Conservation (phyloP, 2,797 vertebrate genomes). For the Otus scops region DNA sequence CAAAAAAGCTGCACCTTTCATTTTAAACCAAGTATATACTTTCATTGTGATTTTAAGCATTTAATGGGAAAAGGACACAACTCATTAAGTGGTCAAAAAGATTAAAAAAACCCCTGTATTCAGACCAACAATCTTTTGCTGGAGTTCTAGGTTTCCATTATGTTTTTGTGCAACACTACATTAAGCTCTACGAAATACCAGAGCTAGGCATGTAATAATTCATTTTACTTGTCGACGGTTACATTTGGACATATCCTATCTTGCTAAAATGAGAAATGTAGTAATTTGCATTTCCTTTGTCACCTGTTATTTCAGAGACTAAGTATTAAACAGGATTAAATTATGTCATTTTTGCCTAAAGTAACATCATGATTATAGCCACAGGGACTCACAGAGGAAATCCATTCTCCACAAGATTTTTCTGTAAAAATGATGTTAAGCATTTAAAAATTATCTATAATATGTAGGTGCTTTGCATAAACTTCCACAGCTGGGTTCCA, state of each 20-base stretch:
- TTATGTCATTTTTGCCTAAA: background rate
- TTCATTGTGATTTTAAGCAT: background rate
- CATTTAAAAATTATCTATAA: background rate
- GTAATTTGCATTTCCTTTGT: constrained; percentile 1
- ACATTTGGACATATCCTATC: background rate
- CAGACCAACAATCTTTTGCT: background rate
- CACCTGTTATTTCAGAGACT: background rate
- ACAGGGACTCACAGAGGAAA: background rate
- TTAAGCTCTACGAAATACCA: background rate
- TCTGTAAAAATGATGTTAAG: background rate
- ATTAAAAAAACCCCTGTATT: background rate
- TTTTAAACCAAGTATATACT: background rate
- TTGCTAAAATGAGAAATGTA: background rate
- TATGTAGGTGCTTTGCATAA: background rate
- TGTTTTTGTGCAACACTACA: background rate
- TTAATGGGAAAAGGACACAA: background rate
- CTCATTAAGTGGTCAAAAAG: background rate
- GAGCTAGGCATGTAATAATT: background rate
- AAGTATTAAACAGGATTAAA: background rate
- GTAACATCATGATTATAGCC: background rate
- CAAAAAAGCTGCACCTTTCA: background rate
- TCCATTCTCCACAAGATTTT: background rate
- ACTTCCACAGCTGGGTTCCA: background rate
- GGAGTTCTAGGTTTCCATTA: background rate
- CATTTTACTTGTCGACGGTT: background rate